Conservation (phyloP, 2,888 invertebrate species). For the Ennomos quercinarius region DNA sequence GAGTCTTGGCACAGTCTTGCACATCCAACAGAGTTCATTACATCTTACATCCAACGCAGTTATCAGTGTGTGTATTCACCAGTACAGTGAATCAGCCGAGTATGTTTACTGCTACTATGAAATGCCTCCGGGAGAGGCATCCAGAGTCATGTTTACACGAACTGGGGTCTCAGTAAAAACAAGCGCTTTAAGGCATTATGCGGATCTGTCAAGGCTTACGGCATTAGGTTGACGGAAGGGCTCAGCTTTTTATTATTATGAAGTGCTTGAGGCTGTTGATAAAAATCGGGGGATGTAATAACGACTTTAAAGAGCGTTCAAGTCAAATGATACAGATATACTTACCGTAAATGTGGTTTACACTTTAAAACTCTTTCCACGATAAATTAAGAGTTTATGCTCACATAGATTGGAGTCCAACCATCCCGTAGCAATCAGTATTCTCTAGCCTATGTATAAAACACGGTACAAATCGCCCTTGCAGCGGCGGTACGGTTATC, state of each 20-base stretch:
- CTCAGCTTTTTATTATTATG: conserved; percentile 42
- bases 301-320: too few relatives aligned
- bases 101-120: neutral
- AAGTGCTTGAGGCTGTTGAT: conserved; percentile 35
- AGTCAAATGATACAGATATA: too few relatives aligned
- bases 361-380: too few relatives aligned
- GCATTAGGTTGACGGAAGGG: conserved; percentile 39
- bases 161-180: conserved; percentile 68
- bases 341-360: too few relatives aligned
- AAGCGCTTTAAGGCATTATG: conserved; percentile 70
- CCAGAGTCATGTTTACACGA: conserved; percentile 78
- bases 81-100: neutral
- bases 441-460: conserved; percentile 27
- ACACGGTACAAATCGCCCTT: conserved; percentile 57
- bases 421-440: conserved; percentile 5
- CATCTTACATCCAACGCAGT: neutral
- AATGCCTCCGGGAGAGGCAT: conserved; percentile 58
- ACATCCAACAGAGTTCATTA: neutral
- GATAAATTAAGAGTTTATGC: too few relatives aligned
- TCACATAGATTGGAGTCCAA: neutral
- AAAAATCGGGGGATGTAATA: conserved; percentile 20
- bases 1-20: neutral
- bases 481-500: conserved; percentile 54
- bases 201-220: conserved; percentile 62
- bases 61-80: neutral